Evolutionary conservation across 2,797 vertebrate species (phyloP), one percentile per base, ranked within the genome.

Genomic region (Poecile montanus): DNA sequence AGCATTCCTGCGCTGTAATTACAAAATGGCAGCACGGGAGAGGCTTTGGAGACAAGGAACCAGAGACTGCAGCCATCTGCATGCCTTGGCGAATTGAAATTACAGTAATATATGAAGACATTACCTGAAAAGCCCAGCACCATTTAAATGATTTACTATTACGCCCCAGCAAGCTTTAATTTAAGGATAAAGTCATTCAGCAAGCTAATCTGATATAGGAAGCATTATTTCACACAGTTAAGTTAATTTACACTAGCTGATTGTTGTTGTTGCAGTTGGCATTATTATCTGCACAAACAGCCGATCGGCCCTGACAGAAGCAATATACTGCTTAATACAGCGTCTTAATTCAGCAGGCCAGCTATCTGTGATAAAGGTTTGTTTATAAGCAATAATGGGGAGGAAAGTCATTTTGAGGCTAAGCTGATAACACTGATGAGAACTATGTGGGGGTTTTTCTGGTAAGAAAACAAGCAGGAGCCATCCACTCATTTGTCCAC

Each of bases 101-200:
- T 98, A 98, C 96, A 97, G 98, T 98, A 98, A 98, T 98, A 97
- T 98, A 98, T 98, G 97, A 98, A 98, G 97, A 97, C 98, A 98
- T 98, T 98, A 98, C 98, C 98, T 98, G 98, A 96, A 98, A 98
- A 98, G 98, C 97, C 97, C 96, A 76, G 97, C 97, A 93, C 98
- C 97, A 97, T 98, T 98, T 97, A 98, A 98, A 98, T 98, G 98
- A 98, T 98, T 98, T 98, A 98, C 97, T 98, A 98, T 97, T 97
- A 98, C 91, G 96, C 97, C 97, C 97, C 94, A 95, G 98, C 97
- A 98, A 98, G 98, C 98, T 98, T 98, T 98, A 98, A 98, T 98
- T 98, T 98, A 98, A 98, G 98, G 97, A 98, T 98, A 98, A 98
- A 98, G 98, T 98, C 98, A 97, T 98, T 98, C 97, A 97, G 97